Percentiles rank a stretch among this genome's conserved stretches.
phyloP scores from a whole-genome alignment of 2,113 vertebrate genomes.

The Aspidoscelis tigris region DNA sequence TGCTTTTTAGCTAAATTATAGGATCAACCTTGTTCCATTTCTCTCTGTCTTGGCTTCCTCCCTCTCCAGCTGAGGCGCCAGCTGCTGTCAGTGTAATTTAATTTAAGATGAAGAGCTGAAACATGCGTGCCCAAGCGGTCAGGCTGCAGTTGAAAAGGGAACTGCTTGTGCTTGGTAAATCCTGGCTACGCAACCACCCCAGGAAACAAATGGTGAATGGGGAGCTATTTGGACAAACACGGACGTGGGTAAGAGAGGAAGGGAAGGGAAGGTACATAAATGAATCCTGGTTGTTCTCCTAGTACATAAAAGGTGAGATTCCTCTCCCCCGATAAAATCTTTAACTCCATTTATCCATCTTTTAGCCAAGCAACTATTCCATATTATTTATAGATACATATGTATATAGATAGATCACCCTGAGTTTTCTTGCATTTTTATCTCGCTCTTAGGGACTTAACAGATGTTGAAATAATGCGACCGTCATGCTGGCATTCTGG shows the following conservation, averaged over 20 bases:
- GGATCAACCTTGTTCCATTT: conserved; percentile 15
- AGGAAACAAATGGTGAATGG: not conserved
- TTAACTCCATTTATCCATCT: too few relatives aligned
- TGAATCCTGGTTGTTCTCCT: too few relatives aligned
- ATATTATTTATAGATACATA: too few relatives aligned
- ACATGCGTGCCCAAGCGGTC: not conserved
- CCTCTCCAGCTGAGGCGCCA: conserved; percentile 30
- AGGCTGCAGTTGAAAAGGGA: not conserved
- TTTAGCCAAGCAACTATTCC: too few relatives aligned
- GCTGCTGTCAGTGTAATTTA: conserved; percentile 43
- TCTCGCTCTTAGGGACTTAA: too few relatives aligned
- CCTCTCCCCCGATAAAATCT: too few relatives aligned
- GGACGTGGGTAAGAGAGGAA: not conserved
- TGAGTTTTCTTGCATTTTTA: too few relatives aligned
- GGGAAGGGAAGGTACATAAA: not conserved
- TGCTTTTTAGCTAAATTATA: conserved; percentile 39
- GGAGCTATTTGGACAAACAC: not conserved
- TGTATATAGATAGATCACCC: too few relatives aligned
- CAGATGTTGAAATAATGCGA: too few relatives aligned
- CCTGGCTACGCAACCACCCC: not conserved
- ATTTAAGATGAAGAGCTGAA: conserved; percentile 33
- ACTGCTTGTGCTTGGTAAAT: not conserved
- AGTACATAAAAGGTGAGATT: too few relatives aligned
- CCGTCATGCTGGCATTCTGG: too few relatives aligned
- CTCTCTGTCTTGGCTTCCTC: conserved; percentile 8